Percentiles rank a stretch among this genome's conserved stretches.
These are phyloP conservation scores for Desmodus rotundus DNA, from an alignment of 2,113 vertebrate genomes.

Conservation along the genomic window DNA sequence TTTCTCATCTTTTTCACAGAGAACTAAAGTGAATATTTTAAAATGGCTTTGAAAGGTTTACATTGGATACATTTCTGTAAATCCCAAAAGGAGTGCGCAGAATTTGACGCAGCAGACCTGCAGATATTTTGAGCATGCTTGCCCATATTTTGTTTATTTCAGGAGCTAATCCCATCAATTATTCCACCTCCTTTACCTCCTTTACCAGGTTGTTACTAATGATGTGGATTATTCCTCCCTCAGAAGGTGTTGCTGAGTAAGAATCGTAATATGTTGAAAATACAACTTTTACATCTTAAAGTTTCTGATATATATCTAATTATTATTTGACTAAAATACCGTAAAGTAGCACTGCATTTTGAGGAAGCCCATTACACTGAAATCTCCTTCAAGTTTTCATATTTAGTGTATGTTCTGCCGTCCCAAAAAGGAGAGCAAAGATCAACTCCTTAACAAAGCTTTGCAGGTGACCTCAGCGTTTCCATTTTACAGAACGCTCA, in stretches of 20 bases:
- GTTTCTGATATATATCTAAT: slow-evolving; percentile 41
- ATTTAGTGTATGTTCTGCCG: not conserved
- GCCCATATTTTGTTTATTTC: slow-evolving; percentile 8
- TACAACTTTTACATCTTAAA: slow-evolving; percentile 45
- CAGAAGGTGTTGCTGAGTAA: slow-evolving; percentile 41
- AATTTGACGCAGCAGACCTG: slow-evolving; percentile 37
- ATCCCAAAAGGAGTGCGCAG: slow-evolving; percentile 59
- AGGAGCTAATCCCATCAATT: slow-evolving; percentile 37
- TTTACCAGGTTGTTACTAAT: slow-evolving; percentile 55
- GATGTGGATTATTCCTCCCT: slow-evolving; percentile 59
- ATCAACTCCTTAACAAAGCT: slow-evolving; percentile 42
- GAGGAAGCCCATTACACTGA: slow-evolving; percentile 12
- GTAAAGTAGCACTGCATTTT: slow-evolving; percentile 50
- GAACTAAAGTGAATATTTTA: slow-evolving; percentile 74
- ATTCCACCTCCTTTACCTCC: slow-evolving; percentile 53
- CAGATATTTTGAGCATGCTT: slow-evolving; percentile 43
- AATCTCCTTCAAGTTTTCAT: slow-evolving; percentile 49
- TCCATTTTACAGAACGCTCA: slow-evolving; percentile 43
- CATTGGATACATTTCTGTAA: slow-evolving; percentile 68
- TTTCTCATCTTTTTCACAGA: slow-evolving; percentile 77
- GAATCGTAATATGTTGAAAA: not conserved
- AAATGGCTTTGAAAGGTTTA: slow-evolving; percentile 78
- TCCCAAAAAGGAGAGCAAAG: slow-evolving; percentile 39
- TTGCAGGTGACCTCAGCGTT: slow-evolving; percentile 45
- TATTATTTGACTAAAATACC: slow-evolving; percentile 50